A percentile compares a stretch with the other conserved stretches of the same genome.
Evolutionary conservation across 2,888 invertebrate species (phyloP).

Genomic region (Stratiomys singularior): DNA sequence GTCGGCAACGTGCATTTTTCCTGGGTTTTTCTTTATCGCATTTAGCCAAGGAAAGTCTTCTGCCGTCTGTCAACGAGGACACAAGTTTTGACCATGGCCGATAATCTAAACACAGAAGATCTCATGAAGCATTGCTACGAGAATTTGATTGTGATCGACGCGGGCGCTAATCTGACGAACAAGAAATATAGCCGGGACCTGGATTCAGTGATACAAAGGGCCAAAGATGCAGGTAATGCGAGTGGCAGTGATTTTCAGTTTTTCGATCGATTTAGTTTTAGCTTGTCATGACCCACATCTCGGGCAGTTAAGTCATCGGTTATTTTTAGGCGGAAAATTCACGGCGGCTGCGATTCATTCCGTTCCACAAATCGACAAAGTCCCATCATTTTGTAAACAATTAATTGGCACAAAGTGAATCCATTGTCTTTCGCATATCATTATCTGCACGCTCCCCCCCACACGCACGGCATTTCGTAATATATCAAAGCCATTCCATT

Average conservation of each 20-base stretch:
- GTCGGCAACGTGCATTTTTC: background rate
- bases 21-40: background rate
- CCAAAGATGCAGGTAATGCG: conserved; percentile 84
- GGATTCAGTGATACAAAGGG: conserved; percentile 90
- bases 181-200: conserved; percentile 93
- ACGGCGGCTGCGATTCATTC: background rate
- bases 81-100: conserved; percentile 53
- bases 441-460: too few species aligned
- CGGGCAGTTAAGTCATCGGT: conserved; percentile 37
- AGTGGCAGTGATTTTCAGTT: background rate
- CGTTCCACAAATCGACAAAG: background rate
- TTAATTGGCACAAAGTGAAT: background rate
- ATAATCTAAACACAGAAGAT: conserved; percentile 56
- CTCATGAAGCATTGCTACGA: conserved; percentile 85
- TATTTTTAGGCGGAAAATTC: conserved; percentile 34
- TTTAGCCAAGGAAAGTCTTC: background rate
- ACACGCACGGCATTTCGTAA: too few species aligned
- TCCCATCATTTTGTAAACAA: background rate
- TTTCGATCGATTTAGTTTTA: conserved; percentile 2
- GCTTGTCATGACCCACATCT: conserved; percentile 27
- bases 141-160: conserved; percentile 91
- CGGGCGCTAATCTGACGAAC: conserved; percentile 92
- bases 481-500: too few species aligned
- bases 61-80: background rate
- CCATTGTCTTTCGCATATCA: background rate